Evolutionary conservation across 2,888 invertebrate genomes (phyloP).

Genomic region (Diadegma fenestrale): DNA sequence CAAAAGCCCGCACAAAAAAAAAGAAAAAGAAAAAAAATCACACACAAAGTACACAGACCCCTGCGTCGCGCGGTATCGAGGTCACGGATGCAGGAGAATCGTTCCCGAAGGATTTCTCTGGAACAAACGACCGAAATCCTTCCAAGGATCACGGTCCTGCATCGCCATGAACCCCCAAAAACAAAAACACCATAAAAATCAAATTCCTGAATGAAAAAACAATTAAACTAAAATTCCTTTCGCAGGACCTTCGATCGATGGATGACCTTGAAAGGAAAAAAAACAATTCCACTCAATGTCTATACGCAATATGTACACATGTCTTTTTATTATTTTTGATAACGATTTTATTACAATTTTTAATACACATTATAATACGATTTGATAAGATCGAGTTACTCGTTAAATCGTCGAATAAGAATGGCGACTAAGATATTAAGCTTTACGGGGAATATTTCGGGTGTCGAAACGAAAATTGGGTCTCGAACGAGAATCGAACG

Average conservation of each 20-base stretch:
- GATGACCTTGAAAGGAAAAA: background rate
- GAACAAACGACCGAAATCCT: conserved; percentile 67
- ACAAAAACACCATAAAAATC: conserved; percentile 13
- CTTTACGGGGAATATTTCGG: background rate
- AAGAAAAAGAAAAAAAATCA: conserved; percentile 6
- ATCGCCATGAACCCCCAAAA: conserved; percentile 69
- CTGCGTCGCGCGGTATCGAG: background rate
- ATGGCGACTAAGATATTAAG: conserved; percentile 52
- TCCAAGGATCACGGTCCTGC: conserved; percentile 76
- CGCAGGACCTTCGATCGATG: no score
- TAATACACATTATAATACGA: conserved; percentile 75
- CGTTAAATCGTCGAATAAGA: conserved; percentile 54
- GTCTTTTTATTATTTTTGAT: conserved; percentile 69
- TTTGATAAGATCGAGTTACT: conserved; percentile 65
- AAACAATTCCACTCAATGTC: background rate
- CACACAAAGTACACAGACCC: background rate
- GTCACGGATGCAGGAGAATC: conserved; percentile 60
- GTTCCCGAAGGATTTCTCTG: conserved; percentile 80
- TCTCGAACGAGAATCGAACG: background rate
- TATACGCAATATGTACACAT: conserved; percentile 3
- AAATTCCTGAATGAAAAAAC: conserved; percentile 66
- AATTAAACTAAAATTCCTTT: conserved; percentile 83
- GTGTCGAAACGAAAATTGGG: background rate
- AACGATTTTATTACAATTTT: conserved; percentile 80
- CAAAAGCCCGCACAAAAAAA: background rate